Conservation (phyloP, 2,113 vertebrate species). For the Clarias batrachus region DNA sequence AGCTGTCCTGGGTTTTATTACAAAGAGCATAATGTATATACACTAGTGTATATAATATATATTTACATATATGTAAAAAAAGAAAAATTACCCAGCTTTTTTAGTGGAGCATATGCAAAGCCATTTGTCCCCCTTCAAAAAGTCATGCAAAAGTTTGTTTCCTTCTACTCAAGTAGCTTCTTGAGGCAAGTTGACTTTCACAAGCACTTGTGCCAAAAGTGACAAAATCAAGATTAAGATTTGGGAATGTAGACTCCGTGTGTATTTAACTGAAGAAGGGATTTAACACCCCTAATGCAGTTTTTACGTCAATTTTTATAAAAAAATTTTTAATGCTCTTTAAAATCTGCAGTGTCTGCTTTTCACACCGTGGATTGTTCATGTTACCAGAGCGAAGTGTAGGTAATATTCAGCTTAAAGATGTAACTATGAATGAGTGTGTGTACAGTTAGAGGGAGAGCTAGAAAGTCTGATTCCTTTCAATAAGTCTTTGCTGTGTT, state of each 20-base stretch:
- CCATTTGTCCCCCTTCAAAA: neutral
- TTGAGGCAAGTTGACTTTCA: neutral
- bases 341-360: neutral
- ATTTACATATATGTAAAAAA: too few relatives aligned
- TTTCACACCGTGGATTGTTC: neutral
- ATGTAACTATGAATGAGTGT: neutral
- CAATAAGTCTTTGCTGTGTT: neutral
- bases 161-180: neutral
- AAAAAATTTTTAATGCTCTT: too few relatives aligned
- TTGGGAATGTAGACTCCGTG: neutral
- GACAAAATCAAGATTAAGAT: neutral
- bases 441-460: neutral
- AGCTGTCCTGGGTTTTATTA: neutral
- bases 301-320: neutral
- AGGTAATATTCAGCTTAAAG: neutral
- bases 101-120: neutral
- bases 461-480: neutral
- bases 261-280: neutral
- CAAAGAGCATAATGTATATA: too few relatives aligned
- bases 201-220: neutral
- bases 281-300: neutral
- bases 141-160: neutral
- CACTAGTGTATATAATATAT: too few relatives aligned
- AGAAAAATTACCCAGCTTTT: neutral
- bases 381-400: neutral